Evolutionary conservation across 2,113 vertebrate genomes (phyloP), one percentile per base, ranked within the genome.

Genomic region (Vulpes lagopus): DNA sequence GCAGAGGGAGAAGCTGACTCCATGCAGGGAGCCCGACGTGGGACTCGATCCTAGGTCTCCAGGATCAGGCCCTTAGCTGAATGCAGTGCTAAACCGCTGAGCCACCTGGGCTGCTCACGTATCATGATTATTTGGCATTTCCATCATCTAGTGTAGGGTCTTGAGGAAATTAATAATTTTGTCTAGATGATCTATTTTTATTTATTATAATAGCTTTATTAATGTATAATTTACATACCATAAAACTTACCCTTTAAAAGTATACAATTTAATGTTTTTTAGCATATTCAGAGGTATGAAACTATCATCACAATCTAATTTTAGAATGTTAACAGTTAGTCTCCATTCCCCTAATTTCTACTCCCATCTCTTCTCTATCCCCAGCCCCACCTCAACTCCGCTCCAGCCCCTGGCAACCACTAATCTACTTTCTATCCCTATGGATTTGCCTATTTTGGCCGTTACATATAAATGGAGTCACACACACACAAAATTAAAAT

Each of bases 131-230:
- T 30, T 82, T 79, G 60, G 27, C 43, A 92, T 71, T 80, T 89
- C 64, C 32, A 97, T n/a, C 88, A 51, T 83, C 22, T 38, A 96
- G 14, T 71, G 2, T 25, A 95, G 30, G 27, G 14, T 89, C 25
- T 27, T 74, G 19, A 35, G 25, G 64, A 93, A 90, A 95, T 94
- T 94, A 95, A 85, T 74, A 93, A 57, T 92, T 95, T 94, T 78
- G 49, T 35, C 78, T 89, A 97, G 30, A 64, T 93, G 23, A 93
- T 51, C 32, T 74, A 83, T 53, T 92, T 96, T 95, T 51, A 86
- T 38, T 74, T 38, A 43, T 89, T 89, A 64, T 79, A 76, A 96
- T 23, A 79, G 43, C 8, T 76, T 95, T 85, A 55, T 93, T 92
- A 94, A 86, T 57, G 91, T 38, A 35, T 43, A 91, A 62, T 94